Evolutionary conservation across 2,888 invertebrate species (phyloP), one percentile per base, ranked within the genome.

Genomic region (Sphaerophoria taeniata): DNA sequence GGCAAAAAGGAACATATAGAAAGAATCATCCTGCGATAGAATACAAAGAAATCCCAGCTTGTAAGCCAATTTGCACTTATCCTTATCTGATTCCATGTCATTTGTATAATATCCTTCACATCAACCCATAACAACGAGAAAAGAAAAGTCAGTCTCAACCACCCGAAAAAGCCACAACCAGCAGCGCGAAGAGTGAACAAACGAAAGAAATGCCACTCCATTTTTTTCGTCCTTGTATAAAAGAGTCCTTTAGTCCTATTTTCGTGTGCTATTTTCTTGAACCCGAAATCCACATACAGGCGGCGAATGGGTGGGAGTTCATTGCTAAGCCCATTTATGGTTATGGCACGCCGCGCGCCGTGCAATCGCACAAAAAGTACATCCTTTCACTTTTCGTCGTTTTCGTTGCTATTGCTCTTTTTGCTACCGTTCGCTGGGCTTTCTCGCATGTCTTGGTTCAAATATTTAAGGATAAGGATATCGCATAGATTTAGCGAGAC

Each of bases 61-160:
- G 91, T 91, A 91, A 91, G 91, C 91, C 91, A 91, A 91, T 91
- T 91, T 91, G 91, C 92, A 91, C 91, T 91, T 91, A 91, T 90
- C 91, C 91, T 92, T 91, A 91, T 91, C 91, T 92, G 90, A 92
- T 92, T 91, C 91, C 91, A 89, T 91, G 90, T 90, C 91, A 92
- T 92, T 91, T 92, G 91, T 92, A 89, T 90, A 91, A 91, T 91
- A 90, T 89, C 88, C 90, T 89, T 89, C 89, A 55, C 49, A 24
- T 24, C 24, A 24, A 24, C 24, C 24, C 24, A 24, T 24, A 24
- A 24, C 24, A 24, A 24, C 24, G 24, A 24, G 24, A 24, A 24
- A 24, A 24, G 24, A 24, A 24, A 24, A 24, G 24, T 24, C 24
- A 24, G 24, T 24, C 24, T 24, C 24, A 24, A 24, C 24, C 24